phyloP scores from a whole-genome alignment of 1,140 invertebrate genomes.

The Halyomorpha halys region DNA sequence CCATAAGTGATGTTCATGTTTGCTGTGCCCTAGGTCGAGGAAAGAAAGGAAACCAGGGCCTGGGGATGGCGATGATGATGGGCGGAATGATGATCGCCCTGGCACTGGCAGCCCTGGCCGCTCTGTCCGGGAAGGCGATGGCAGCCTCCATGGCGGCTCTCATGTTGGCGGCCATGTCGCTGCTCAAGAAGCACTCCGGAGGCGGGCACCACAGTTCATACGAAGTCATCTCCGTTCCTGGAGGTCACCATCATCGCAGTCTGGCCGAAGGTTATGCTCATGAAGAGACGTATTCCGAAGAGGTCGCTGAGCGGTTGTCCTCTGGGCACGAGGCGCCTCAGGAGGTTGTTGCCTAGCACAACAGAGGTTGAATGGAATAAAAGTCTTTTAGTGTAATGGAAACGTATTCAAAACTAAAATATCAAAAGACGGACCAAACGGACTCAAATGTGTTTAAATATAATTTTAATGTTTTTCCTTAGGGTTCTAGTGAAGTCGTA shows the following conservation, averaged over 20 bases:
- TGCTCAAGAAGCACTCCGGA: constrained; percentile 50
- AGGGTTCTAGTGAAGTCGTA: too few species aligned
- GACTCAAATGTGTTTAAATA: too few species aligned
- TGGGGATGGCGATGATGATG: constrained; percentile 39
- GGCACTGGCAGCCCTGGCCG: constrained; percentile 59
- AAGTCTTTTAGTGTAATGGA: too few species aligned
- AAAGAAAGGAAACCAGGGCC: neutral
- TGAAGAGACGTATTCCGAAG: too few species aligned
- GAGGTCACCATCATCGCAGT: neutral
- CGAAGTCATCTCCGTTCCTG: constrained; percentile 67
- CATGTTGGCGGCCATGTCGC: constrained; percentile 62
- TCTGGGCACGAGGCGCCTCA: too few species aligned
- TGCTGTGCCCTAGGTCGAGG: neutral
- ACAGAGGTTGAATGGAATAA: too few species aligned
- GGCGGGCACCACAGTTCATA: constrained; percentile 53
- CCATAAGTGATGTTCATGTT: too few species aligned
- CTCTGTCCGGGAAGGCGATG: constrained; percentile 66
- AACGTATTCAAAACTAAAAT: too few species aligned
- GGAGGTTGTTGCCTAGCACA: too few species aligned
- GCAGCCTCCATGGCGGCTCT: constrained; percentile 70
- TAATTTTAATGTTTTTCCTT: too few species aligned
- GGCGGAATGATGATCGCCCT: constrained; percentile 56
- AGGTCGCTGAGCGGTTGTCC: too few species aligned
- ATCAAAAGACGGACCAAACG: too few species aligned
- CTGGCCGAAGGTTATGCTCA: neutral